Percentiles rank a stretch among this genome's conserved stretches.
Evolutionary conservation across 1,140 invertebrate genomes (phyloP).

Genomic region (Physella acuta): DNA sequence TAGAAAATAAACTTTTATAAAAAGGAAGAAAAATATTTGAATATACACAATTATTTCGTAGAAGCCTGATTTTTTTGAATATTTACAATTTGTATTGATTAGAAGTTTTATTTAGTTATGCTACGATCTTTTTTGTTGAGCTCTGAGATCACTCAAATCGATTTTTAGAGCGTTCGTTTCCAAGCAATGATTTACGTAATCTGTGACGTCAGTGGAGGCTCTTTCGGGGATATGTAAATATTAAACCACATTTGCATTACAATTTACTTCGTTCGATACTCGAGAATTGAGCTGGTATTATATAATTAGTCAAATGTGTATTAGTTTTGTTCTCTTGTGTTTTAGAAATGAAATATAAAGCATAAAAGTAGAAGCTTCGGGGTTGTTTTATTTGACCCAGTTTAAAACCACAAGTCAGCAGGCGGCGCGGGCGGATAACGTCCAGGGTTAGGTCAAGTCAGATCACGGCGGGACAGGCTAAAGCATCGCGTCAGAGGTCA

Average conservation of each 20-base stretch:
- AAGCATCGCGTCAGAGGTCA: too few species aligned
- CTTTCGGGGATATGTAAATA: not conserved
- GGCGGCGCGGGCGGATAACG: conserved; percentile 9
- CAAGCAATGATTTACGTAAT: conserved; percentile 16
- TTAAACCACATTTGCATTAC: not conserved
- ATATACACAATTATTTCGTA: not conserved
- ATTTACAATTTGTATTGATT: too few species aligned
- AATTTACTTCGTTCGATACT: too few species aligned
- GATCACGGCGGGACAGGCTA: not conserved
- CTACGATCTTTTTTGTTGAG: not conserved
- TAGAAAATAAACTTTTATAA: not conserved
- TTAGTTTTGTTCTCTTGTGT: too few species aligned
- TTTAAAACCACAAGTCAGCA: not conserved
- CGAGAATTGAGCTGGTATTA: not conserved
- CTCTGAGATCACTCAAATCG: not conserved
- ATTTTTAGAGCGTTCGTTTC: conserved; percentile 14
- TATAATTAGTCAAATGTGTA: too few species aligned
- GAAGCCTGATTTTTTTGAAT: too few species aligned
- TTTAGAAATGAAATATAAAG: too few species aligned
- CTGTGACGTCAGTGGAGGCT: conserved; percentile 7
- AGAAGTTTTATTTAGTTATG: too few species aligned
- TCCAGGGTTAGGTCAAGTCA: conserved; percentile 13
- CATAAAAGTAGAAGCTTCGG: not conserved
- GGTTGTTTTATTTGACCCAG: not conserved
- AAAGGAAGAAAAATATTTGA: not conserved